phyloP scores from a whole-genome alignment of 2,888 invertebrate species.

The Nephrotoma flavescens region DNA sequence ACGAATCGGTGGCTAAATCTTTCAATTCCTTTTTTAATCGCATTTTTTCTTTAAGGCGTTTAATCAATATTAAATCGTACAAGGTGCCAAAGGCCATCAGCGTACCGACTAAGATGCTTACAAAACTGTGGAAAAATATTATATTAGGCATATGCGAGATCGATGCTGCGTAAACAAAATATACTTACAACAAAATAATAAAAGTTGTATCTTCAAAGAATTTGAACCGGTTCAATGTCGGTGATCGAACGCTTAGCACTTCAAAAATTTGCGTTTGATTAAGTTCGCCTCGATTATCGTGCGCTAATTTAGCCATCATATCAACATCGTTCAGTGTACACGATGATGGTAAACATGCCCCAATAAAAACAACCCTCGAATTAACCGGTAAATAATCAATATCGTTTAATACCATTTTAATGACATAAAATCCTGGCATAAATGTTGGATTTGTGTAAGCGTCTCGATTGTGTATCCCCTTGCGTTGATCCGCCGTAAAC shows the following conservation, averaged over 20 bases:
- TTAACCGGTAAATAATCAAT: constrained; percentile 23
- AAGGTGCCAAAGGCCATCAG: constrained; percentile 50
- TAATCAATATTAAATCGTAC: constrained; percentile 44
- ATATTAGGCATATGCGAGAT: not conserved
- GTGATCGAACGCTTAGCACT: constrained; percentile 52
- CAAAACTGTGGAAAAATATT: constrained; percentile 12
- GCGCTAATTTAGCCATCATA: constrained; percentile 34
- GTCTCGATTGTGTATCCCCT: constrained; percentile 19
- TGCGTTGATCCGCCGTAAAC: constrained; percentile 24
- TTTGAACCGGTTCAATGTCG: constrained; percentile 47
- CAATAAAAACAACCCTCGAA: constrained; percentile 57
- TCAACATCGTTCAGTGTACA: constrained; percentile 50
- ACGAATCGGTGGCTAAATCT: constrained; percentile 30
- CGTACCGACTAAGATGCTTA: constrained; percentile 35
- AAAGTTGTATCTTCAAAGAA: constrained; percentile 57
- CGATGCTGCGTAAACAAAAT: not conserved
- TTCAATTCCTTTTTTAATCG: not conserved
- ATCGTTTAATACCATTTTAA: constrained; percentile 41
- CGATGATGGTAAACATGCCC: constrained; percentile 56
- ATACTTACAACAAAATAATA: constrained; percentile 49
- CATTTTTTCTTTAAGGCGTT: constrained; percentile 19
- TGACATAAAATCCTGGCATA: constrained; percentile 49
- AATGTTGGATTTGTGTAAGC: constrained; percentile 43
- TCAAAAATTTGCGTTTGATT: constrained; percentile 33
- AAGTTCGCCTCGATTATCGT: constrained; percentile 32